phyloP scores from a whole-genome alignment of 2,113 vertebrate genomes.

The Rhinolophus ferrumequinum region DNA sequence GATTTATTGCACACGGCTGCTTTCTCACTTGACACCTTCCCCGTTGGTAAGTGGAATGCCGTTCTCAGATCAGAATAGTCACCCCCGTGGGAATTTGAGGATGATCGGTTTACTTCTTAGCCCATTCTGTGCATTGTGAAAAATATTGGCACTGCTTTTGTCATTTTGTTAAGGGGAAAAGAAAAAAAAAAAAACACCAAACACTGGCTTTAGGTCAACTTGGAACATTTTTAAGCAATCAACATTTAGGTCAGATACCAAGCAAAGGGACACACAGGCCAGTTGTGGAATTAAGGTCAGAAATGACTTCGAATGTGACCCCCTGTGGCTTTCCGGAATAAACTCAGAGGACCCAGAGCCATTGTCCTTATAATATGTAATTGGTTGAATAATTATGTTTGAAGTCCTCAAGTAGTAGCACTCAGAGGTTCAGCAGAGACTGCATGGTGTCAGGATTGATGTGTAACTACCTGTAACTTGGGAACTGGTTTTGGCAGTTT shows the following conservation, averaged over 20 bases:
- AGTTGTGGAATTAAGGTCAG: slow-evolving; percentile 25
- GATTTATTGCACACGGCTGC: fast-evolving
- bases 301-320: background rate
- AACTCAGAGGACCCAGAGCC: background rate
- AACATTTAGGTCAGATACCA: background rate
- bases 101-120: background rate
- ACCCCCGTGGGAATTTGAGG: background rate
- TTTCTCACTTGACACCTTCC: background rate
- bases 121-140: background rate
- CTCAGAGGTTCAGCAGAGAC: background rate
- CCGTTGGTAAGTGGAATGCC: background rate
- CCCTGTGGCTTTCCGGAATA: background rate
- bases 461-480: background rate
- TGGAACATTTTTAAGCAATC: background rate
- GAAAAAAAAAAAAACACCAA: no score
- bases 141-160: background rate
- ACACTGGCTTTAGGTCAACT: background rate
- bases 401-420: background rate
- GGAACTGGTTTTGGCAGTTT: slow-evolving; percentile 24
- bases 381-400: slow-evolving; percentile 44
- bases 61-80: background rate
- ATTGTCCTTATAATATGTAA: background rate
- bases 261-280: slow-evolving; percentile 1
- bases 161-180: background rate
- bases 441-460: background rate